Percentiles rank a stretch among this genome's conserved stretches.
Evolutionary conservation across 1,140 invertebrate species (phyloP).

Genomic region (Listronotus bonariensis): DNA sequence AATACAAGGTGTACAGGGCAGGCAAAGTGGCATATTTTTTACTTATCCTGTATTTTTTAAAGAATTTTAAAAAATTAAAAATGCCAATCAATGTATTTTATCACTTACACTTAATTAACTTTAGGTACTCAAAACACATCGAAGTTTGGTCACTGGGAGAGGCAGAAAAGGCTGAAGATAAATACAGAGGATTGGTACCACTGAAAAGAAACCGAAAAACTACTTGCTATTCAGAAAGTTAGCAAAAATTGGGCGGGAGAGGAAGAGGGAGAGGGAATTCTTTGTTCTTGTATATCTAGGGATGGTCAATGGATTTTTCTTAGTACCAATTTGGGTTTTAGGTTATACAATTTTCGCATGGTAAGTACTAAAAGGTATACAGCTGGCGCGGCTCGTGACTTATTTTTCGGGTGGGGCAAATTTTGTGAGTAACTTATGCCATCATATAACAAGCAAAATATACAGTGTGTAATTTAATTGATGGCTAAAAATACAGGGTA

Average conservation of each 20-base stretch:
- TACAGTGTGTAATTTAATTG: too few species aligned
- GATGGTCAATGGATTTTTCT: conserved; percentile 74
- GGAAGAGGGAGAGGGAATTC: conserved; percentile 66
- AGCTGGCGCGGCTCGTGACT: neutral
- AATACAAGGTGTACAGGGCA: too few species aligned
- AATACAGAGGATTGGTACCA: conserved; percentile 41
- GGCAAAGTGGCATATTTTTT: too few species aligned
- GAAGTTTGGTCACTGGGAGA: conserved; percentile 62
- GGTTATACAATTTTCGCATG: conserved; percentile 69
- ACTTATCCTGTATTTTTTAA: too few species aligned
- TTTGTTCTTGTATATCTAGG: conserved; percentile 69
- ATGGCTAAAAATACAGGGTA: too few species aligned
- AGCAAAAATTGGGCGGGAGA: conserved; percentile 53
- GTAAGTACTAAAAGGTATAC: conserved; percentile 53
- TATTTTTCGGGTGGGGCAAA: too few species aligned
- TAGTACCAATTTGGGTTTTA: conserved; percentile 68
- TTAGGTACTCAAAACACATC: conserved; percentile 64
- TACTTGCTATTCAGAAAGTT: conserved; percentile 62
- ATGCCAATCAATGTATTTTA: too few species aligned
- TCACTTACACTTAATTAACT: too few species aligned
- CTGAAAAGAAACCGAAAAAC: conserved; percentile 63
- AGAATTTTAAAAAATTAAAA: too few species aligned
- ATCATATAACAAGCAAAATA: too few species aligned
- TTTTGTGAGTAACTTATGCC: too few species aligned
- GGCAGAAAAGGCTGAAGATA: conserved; percentile 41